phyloP scores from a whole-genome alignment of 1,140 invertebrate genomes.

The Eciton burchellii region DNA sequence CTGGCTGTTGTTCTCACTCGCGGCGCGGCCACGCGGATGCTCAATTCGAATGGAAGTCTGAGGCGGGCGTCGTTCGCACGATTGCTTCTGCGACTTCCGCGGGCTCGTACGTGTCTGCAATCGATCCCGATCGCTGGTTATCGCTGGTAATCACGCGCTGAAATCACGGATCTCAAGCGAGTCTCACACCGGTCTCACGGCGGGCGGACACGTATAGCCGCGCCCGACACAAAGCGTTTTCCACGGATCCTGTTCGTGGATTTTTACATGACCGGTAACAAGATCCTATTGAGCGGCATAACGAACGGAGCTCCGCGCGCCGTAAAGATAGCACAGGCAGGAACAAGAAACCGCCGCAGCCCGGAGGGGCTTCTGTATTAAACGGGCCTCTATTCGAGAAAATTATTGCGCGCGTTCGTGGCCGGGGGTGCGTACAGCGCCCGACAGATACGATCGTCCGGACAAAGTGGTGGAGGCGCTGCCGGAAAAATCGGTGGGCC shows the following conservation, averaged over 20 bases:
- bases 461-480: conserved; percentile 53
- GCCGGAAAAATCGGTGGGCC: conserved; percentile 35
- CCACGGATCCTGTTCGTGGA: conserved; percentile 20
- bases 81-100: not conserved
- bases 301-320: conserved; percentile 46
- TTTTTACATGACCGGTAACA: conserved; percentile 54
- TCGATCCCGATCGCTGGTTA: not conserved
- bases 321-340: conserved; percentile 50
- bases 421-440: conserved; percentile 40
- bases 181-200: not conserved
- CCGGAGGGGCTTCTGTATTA: conserved; percentile 58
- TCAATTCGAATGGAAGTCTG: not conserved
- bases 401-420: conserved; percentile 50
- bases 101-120: not conserved
- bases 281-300: conserved; percentile 58
- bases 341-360: conserved; percentile 49
- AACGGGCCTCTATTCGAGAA: conserved; percentile 59
- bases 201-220: not conserved
- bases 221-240: conserved; percentile 17
- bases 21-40: not conserved
- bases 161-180: conserved; percentile 42
- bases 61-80: not conserved
- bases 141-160: not conserved
- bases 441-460: conserved; percentile 50
- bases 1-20: no score